Conservation (phyloP, 2,797 vertebrate genomes). For the Lates japonicus region DNA sequence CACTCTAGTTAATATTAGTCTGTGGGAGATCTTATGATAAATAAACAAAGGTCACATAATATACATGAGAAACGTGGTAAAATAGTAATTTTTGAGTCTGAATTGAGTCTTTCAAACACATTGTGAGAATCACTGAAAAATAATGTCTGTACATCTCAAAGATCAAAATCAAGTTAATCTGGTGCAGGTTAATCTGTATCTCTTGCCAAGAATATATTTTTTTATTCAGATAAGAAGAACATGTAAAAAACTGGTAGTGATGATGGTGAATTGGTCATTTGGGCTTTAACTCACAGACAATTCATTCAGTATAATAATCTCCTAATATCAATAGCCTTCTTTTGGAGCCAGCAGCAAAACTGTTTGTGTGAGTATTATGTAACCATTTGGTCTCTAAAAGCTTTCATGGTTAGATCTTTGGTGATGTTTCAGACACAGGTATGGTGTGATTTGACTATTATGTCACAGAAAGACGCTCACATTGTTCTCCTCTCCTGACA, state of each 20-base stretch:
- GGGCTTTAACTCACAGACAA: not conserved
- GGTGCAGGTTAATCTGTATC: not conserved
- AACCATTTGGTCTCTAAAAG: constrained; percentile 15
- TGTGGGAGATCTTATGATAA: not conserved
- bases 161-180: not conserved
- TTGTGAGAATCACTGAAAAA: not conserved
- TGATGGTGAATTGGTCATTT: constrained; percentile 8
- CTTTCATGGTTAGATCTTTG: constrained; percentile 14
- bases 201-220: not conserved
- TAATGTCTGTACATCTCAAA: not conserved
- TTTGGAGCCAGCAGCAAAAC: constrained; percentile 7
- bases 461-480: constrained; percentile 54
- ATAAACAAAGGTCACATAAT: not conserved
- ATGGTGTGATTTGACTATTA: constrained; percentile 41
- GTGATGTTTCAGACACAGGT: constrained; percentile 34
- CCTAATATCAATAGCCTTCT: constrained; percentile 7
- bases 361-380: constrained; percentile 14
- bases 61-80: not conserved
- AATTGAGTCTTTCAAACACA: not conserved
- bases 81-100: too few species aligned
- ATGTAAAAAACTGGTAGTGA: not conserved
- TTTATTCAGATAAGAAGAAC: not conserved
- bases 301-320: not conserved
- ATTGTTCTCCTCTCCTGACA: constrained; percentile 56
- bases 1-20: not conserved